Conservation (phyloP, 2,113 vertebrate species). For the Choloepus hoffmanni region DNA sequence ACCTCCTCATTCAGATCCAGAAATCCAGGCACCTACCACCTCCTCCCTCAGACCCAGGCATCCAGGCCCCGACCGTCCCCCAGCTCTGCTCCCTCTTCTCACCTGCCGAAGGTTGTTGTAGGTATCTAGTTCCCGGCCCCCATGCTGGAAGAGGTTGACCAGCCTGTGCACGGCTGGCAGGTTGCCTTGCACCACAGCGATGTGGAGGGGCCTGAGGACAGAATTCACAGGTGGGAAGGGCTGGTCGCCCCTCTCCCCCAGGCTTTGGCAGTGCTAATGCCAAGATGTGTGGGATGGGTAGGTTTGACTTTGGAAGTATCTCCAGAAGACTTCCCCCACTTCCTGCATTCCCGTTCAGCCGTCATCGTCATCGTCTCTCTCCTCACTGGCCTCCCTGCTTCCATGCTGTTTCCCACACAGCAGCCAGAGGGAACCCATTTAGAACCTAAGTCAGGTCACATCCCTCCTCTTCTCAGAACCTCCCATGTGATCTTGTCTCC, state of each 20-base stretch:
- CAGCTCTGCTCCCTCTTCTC: slow-evolving; percentile 28
- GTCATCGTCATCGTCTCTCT: background rate
- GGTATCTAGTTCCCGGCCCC: slow-evolving; percentile 86
- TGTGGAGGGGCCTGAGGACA: slow-evolving; percentile 90
- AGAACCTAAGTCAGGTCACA: background rate
- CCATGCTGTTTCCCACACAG: background rate
- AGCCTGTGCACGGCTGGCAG: slow-evolving; percentile 81
- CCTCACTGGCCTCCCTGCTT: background rate
- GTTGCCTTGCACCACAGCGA: slow-evolving; percentile 92
- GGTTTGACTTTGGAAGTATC: background rate
- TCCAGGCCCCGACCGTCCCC: background rate
- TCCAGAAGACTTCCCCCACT: background rate
- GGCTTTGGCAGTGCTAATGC: background rate
- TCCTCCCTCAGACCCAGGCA: slow-evolving; percentile 44
- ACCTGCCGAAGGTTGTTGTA: slow-evolving; percentile 95
- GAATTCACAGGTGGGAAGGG: background rate
- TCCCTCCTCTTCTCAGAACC: background rate
- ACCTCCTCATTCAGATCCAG: background rate
- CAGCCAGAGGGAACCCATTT: background rate
- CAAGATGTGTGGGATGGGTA: no score
- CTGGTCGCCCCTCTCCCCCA: background rate
- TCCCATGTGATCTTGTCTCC: background rate
- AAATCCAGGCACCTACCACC: background rate
- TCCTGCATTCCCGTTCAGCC: background rate
- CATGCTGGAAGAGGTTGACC: slow-evolving; percentile 85